Conservation (phyloP, 2,888 invertebrate genomes). For the Heteromyza rotundicornis region DNA sequence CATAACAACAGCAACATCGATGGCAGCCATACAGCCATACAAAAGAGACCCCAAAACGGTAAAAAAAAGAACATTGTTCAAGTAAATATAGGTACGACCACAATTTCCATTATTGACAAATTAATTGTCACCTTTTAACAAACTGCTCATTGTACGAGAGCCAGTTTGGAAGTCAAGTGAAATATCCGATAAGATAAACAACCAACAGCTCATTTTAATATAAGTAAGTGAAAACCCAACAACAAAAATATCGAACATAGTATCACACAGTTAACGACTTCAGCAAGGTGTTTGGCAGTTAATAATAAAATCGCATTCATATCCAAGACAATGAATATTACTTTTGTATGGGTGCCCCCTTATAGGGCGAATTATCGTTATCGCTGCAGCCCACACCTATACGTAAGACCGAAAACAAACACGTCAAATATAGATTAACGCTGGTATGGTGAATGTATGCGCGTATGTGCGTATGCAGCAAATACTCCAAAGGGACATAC, state of each 20-base stretch:
- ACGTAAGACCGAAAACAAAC: constrained; percentile 47
- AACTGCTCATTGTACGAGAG: constrained; percentile 34
- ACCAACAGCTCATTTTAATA: constrained; percentile 33
- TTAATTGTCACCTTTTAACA: constrained; percentile 61
- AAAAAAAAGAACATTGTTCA: constrained; percentile 22
- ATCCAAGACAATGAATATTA: not conserved
- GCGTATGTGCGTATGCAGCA: not conserved
- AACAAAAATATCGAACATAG: not conserved
- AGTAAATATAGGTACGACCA: constrained; percentile 9
- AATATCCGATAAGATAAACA: not conserved
- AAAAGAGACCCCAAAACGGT: too few relatives aligned
- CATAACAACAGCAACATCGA: constrained; percentile 22
- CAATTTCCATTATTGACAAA: constrained; percentile 55
- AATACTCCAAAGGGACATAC: too few relatives aligned
- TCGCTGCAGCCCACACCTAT: too few relatives aligned
- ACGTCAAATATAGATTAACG: constrained; percentile 56
- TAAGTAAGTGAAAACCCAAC: constrained; percentile 28
- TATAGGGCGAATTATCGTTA: too few relatives aligned
- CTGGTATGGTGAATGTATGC: constrained; percentile 30
- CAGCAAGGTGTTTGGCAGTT: constrained; percentile 21
- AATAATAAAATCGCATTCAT: constrained; percentile 26
- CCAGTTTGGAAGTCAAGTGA: not conserved
- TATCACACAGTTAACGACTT: not conserved
- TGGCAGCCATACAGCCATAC: too few relatives aligned
- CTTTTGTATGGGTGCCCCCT: too few relatives aligned